Evolutionary conservation across 2,888 invertebrate species (phyloP).

Genomic region (Altica lythri): DNA sequence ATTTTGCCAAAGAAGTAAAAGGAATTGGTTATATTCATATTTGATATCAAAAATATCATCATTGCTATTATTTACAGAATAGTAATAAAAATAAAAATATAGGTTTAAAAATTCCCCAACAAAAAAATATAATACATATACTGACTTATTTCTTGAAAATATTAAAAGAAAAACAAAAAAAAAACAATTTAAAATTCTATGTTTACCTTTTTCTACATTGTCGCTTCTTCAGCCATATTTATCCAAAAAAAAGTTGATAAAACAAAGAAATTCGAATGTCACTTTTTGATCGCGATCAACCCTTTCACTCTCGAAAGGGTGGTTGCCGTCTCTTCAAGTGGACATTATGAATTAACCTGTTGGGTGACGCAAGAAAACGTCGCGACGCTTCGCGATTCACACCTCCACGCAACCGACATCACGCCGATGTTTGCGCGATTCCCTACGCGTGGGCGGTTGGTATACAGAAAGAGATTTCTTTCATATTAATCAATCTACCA

Average conservation of each 20-base stretch:
- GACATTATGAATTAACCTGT: conserved; percentile 43
- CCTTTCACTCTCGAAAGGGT: conserved; percentile 35
- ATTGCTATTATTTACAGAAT: too few species aligned
- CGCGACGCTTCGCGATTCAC: conserved; percentile 39
- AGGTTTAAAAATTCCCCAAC: too few species aligned
- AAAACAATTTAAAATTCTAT: too few species aligned
- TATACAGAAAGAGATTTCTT: too few species aligned
- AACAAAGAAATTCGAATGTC: neutral
- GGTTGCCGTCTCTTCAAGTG: conserved; percentile 37
- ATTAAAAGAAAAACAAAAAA: too few species aligned
- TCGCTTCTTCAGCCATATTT: neutral
- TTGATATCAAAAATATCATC: too few species aligned
- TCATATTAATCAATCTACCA: too few species aligned
- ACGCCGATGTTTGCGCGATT: conserved; percentile 13
- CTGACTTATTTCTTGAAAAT: too few species aligned
- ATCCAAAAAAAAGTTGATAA: neutral
- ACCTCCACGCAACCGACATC: conserved; percentile 37
- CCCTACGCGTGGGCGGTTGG: conserved; percentile 4
- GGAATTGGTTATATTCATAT: too few species aligned
- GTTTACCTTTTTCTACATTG: conserved; percentile 16
- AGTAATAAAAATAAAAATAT: too few species aligned
- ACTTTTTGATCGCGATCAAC: conserved; percentile 15
- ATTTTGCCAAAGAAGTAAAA: too few species aligned
- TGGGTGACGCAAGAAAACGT: conserved; percentile 30
- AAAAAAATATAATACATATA: too few species aligned